Evolutionary conservation across 2,888 invertebrate genomes (phyloP).

Genomic region (Sphinx pinastri): DNA sequence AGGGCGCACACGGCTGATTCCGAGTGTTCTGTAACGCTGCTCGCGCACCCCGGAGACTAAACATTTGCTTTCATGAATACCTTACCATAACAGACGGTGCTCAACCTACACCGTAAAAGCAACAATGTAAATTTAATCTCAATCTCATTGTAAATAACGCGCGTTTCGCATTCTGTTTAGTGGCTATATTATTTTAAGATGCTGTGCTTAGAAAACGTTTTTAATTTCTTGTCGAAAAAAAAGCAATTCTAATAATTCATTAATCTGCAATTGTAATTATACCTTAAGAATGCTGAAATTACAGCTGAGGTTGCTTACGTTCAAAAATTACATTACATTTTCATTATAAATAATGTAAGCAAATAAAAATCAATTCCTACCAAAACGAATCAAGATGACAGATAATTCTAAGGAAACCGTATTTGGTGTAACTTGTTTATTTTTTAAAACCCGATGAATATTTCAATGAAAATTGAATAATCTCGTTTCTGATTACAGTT

Average conservation of each 20-base stretch:
- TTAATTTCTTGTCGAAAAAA: slow-evolving; percentile 29
- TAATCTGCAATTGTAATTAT: neutral
- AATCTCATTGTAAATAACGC: slow-evolving; percentile 65
- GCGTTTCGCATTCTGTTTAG: slow-evolving; percentile 43
- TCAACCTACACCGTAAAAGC: slow-evolving; percentile 62
- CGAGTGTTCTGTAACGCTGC: slow-evolving; percentile 49
- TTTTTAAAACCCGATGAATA: slow-evolving; percentile 24
- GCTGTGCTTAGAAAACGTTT: slow-evolving; percentile 29
- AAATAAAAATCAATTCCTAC: too few species aligned
- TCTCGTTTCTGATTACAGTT: slow-evolving; percentile 71
- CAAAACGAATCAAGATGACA: neutral
- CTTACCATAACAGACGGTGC: slow-evolving; percentile 73
- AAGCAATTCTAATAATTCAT: neutral
- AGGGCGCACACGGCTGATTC: slow-evolving; percentile 60
- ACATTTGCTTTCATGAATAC: slow-evolving; percentile 80
- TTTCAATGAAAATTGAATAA: slow-evolving; percentile 70
- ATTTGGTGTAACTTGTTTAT: slow-evolving; percentile 9
- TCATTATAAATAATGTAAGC: neutral
- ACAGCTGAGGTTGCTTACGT: neutral
- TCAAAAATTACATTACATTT: neutral
- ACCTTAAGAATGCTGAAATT: neutral
- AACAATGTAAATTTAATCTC: slow-evolving; percentile 80
- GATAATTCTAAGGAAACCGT: neutral
- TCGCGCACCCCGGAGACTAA: slow-evolving; percentile 65
- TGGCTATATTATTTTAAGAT: slow-evolving; percentile 34